These are phyloP conservation scores for Nomada ruficornis DNA, from an alignment of 2,888 invertebrate species.

Conservation along the genomic window DNA sequence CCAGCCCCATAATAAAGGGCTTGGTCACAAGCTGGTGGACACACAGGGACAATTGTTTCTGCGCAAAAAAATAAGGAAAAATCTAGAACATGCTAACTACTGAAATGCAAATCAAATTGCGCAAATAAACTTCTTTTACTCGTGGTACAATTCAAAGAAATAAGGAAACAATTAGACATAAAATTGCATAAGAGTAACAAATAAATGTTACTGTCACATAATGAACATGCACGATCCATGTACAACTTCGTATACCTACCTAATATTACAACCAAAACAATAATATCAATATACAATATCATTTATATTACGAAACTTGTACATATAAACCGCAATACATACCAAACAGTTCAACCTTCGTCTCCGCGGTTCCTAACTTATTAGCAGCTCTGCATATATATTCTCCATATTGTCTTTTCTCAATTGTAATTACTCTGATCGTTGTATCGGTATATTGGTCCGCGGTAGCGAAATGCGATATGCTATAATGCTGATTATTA, in stretches of 20 bases:
- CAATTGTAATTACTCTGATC: slow-evolving; percentile 94
- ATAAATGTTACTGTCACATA: slow-evolving; percentile 12
- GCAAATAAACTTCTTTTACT: background rate
- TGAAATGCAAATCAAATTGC: slow-evolving; percentile 24
- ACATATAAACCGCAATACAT: slow-evolving; percentile 79
- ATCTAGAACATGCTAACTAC: slow-evolving; percentile 80
- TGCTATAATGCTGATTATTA: slow-evolving; percentile 96
- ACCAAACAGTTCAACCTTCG: slow-evolving; percentile 93
- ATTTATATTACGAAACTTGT: slow-evolving; percentile 6
- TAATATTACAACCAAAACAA: slow-evolving; percentile 3
- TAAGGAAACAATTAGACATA: background rate
- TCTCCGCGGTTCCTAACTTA: slow-evolving; percentile 93
- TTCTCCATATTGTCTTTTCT: slow-evolving; percentile 94
- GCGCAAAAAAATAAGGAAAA: slow-evolving; percentile 83
- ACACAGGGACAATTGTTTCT: slow-evolving; percentile 96
- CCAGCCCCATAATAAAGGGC: slow-evolving; percentile 86
- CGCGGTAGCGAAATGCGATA: slow-evolving; percentile 95
- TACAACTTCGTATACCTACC: slow-evolving; percentile 2
- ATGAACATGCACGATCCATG: slow-evolving; percentile 39
- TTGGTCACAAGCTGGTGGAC: slow-evolving; percentile 95
- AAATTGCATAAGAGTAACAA: slow-evolving; percentile 5
- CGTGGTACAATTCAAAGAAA: background rate
- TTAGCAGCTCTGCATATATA: slow-evolving; percentile 95
- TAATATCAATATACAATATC: background rate
- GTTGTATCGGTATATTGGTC: slow-evolving; percentile 97